Evolutionary conservation across 2,888 invertebrate species (phyloP).

Genomic region (Brenthis hecate): DNA sequence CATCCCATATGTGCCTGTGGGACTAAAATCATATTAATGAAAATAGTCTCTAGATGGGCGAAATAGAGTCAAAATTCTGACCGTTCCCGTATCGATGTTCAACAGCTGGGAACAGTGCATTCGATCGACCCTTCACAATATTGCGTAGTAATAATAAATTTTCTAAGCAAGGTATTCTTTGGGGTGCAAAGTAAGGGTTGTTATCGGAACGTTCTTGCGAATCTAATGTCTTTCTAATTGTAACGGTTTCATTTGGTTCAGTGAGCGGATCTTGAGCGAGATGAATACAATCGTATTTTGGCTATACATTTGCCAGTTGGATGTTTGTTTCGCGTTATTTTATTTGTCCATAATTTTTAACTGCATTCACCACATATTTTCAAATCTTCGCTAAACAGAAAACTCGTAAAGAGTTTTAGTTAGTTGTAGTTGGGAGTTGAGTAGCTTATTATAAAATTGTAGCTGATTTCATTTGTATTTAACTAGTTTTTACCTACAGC

Average conservation of each 20-base stretch:
- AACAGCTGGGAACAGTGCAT: conserved; percentile 70
- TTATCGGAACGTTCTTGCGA: conserved; percentile 57
- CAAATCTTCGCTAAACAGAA: no score
- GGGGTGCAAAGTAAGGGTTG: conserved; percentile 64
- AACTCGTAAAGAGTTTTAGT: no score
- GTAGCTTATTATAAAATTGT: no score
- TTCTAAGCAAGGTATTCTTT: conserved; percentile 70
- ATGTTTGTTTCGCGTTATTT: background rate
- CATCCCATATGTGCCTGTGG: conserved; percentile 74
- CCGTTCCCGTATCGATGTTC: conserved; percentile 12
- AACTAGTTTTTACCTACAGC: no score
- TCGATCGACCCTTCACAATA: conserved; percentile 68
- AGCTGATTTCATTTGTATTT: no score
- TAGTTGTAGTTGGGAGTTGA: no score
- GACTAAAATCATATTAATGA: conserved; percentile 46
- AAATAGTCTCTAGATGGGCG: conserved; percentile 45
- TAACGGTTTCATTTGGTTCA: conserved; percentile 43
- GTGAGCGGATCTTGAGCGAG: conserved; percentile 36
- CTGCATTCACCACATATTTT: no score
- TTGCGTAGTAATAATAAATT: conserved; percentile 78
- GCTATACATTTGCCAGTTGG: background rate
- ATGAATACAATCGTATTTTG: conserved; percentile 27
- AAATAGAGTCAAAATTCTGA: conserved; percentile 43
- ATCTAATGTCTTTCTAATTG: conserved; percentile 47
- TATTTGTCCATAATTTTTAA: background rate